phyloP scores from a whole-genome alignment of 2,888 invertebrate species.

The Hyppa rectilinea region DNA sequence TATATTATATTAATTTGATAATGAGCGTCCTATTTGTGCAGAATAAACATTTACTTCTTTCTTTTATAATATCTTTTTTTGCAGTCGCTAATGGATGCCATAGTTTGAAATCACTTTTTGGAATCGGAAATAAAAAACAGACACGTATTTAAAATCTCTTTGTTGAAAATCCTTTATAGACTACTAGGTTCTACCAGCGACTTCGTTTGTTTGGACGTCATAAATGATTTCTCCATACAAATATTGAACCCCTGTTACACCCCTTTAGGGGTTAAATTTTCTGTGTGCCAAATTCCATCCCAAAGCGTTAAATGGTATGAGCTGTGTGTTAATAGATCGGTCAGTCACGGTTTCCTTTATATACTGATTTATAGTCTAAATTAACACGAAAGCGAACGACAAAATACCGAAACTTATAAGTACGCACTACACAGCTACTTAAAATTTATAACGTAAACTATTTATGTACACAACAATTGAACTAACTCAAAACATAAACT shows the following conservation, averaged over 20 bases:
- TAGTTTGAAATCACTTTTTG: not conserved
- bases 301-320: too few species aligned
- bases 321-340: too few species aligned
- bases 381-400: not conserved
- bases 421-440: not conserved
- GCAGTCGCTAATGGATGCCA: not conserved
- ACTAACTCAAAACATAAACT: conserved; percentile 27
- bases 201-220: too few species aligned
- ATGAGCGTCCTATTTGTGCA: not conserved
- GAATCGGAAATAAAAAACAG: not conserved
- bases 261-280: too few species aligned
- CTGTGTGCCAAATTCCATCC: too few species aligned
- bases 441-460: conserved; percentile 1
- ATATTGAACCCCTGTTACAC: too few species aligned
- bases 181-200: too few species aligned
- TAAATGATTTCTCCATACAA: too few species aligned
- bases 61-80: not conserved
- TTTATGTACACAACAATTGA: conserved; percentile 22
- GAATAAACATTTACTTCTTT: not conserved
- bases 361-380: not conserved
- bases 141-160: not conserved
- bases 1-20: not conserved
- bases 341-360: too few species aligned
- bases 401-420: conserved; percentile 1
- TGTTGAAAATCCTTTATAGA: not conserved